Evolutionary conservation across 2,113 vertebrate genomes (phyloP), one percentile per base, ranked within the genome.

Genomic region (Ancistrus triradiatus): DNA sequence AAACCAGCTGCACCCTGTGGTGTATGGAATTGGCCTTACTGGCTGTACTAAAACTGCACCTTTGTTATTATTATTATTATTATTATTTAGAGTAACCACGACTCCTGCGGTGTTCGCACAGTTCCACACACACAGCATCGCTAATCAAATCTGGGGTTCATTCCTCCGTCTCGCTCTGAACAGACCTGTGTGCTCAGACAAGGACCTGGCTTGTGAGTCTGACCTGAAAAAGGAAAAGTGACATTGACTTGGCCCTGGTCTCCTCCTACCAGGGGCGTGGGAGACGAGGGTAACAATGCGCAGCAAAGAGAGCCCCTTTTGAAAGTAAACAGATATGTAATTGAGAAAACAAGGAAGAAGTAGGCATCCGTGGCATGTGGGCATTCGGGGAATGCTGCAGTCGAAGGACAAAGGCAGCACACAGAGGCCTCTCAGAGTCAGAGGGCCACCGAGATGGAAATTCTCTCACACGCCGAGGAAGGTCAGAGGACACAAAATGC

Each of bases 331-430:
- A 97, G 93, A 89, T 81, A 86, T 83, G 85, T 88, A 93, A 95
- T 95, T 95, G 94, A 97, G 89, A 93, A 92, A 95, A 97, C 90
- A 92, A 94, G 92, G 93, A 97, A 94, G 89, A 91, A 63, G 83
- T 66, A 81, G 92, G 92, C 81, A 96, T 97, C 82, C 83, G 77
- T 89, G 88, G 88, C 91, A 96, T 89, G 93, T 86, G 93, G 89
- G 87, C 91, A 94, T 94, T 89, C 91, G 80, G 90, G 85, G 92
- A 95, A 97, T 95, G 92, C 84, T 64, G 70, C 63, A 66, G 73
- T 77, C 70, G 72, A 80, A 69, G 82, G 77, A 89, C 88, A 89
- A 89, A 84, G 83, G 74, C 58, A 42, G 15, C 70, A 66, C 75
- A 88, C 83, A 86, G 79, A 89, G 86, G 91, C 80, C 65, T 81